phyloP scores from a whole-genome alignment of 2,888 invertebrate genomes.

The Itoplectis maculator region DNA sequence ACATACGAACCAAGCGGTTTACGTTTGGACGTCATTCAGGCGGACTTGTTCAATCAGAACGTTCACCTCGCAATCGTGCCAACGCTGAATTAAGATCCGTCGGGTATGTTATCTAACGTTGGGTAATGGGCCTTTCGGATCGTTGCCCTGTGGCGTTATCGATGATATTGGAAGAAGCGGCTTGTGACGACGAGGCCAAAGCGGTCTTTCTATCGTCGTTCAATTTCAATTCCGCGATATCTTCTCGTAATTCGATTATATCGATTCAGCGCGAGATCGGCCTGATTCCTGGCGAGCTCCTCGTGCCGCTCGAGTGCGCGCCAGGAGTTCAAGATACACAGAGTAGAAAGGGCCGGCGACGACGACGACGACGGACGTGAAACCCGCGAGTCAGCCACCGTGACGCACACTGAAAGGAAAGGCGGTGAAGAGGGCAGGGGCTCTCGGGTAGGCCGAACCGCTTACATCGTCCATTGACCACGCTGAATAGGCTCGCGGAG shows the following conservation, averaged over 20 bases:
- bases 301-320: constrained; percentile 20
- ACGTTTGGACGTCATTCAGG: neutral
- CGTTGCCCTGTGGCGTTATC: neutral
- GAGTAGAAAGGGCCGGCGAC: neutral
- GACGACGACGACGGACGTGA: neutral
- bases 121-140: neutral
- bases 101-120: neutral
- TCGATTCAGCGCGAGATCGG: constrained; percentile 18
- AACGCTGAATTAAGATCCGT: neutral
- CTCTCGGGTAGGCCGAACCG: constrained; percentile 1
- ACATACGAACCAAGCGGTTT: neutral
- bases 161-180: neutral
- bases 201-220: neutral
- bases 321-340: constrained; percentile 8
- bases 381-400: constrained; percentile 37
- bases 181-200: neutral
- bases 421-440: constrained; percentile 2
- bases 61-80: neutral
- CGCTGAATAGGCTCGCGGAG: constrained; percentile 3
- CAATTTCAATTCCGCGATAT: neutral
- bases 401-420: constrained; percentile 42
- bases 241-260: constrained; percentile 15
- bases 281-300: constrained; percentile 1
- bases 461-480: constrained; percentile 44
- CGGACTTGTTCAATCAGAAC: constrained; percentile 15